Base-by-base conservation (phyloP, 2,797 vertebrate species). In the Phrynocephalus vlangalii region DNA sequence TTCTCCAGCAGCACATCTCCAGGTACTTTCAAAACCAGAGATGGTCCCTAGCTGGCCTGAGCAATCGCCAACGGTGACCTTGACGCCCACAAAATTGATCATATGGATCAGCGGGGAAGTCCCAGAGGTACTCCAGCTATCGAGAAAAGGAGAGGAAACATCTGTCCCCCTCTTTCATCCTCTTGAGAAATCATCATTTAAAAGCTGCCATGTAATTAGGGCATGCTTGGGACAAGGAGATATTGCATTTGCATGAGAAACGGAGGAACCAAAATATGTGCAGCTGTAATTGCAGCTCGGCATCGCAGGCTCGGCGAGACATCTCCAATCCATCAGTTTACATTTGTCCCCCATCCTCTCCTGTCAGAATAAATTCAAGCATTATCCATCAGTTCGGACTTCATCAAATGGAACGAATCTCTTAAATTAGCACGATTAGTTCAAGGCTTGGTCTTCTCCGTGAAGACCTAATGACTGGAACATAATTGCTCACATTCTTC, bases 361-460 rank as follows among this genome's bases (percentile, higher is more conserved):
- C 81, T 83, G 86, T 87, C 86, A 87, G 26, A 30, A 28, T 4
- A 18, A 56, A 78, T 87, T 78, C 83, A 63, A 44, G 70, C 9
- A 44, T 30, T 26, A 78, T 83, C 75, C 81, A 71, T 87, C 86
- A 60, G 22, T 44, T 78, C 0, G 3, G 66, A 24, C 30, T 44
- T 83, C 50, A 44, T 85, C 75, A 83, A 76, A 60, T 60, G 66
- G 86, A 87, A 71, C 10, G 8, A 33, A 83, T 70, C 60, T 1
- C 8, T 52, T 67, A 68, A 78, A 87, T 76, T 75, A 77, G 86
- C 80, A 56, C 6, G 44, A 28, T 52, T 24, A 13, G 6, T 56
- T 77, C 18, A 24, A 26, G 38, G 70, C 9, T 30, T 16, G 66
- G 20, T 11, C 56, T 48, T 20, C 30, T 20, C 83, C 30, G 44